Conservation (phyloP, 2,113 vertebrate genomes). For the Solea solea region DNA sequence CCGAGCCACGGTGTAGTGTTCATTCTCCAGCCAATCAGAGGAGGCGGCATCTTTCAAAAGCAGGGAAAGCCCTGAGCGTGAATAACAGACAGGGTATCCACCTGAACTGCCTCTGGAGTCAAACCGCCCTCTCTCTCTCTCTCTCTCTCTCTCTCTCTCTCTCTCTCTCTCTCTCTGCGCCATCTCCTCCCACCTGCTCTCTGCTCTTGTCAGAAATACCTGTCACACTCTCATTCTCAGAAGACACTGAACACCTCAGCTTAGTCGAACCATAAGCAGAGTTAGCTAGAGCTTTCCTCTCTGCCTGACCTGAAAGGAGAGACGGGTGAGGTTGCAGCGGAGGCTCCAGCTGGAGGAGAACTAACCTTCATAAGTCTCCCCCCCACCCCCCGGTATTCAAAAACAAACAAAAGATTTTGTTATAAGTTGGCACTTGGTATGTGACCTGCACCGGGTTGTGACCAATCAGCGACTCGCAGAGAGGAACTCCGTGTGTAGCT, state of each 20-base stretch:
- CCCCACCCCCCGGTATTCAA: not conserved
- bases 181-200: conserved; percentile 13
- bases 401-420: too few relatives aligned
- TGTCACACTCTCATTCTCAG: conserved; percentile 33
- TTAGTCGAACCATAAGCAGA: conserved; percentile 21
- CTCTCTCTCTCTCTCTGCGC: not conserved
- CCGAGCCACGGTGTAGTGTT: conserved; percentile 30
- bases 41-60: conserved; percentile 62
- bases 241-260: conserved; percentile 46
- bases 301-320: conserved; percentile 28
- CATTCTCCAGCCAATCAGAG: conserved; percentile 54
- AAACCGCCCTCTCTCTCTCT: not conserved
- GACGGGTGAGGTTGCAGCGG: not conserved
- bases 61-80: conserved; percentile 47
- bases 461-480: conserved; percentile 17
- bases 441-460: conserved; percentile 18
- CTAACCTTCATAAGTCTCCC: too few relatives aligned
- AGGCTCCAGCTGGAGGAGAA: too few relatives aligned
- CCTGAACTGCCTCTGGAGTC: conserved; percentile 30
- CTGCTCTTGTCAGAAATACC: conserved; percentile 42
- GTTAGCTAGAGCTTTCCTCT: conserved; percentile 19
- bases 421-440: not conserved
- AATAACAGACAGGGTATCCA: conserved; percentile 26
- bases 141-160: not conserved
- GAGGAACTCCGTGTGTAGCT: conserved; percentile 37